A percentile compares a stretch with the other conserved stretches of the same genome.
Conservation (phyloP, 2,113 vertebrate species). For the Spea bombifrons region DNA sequence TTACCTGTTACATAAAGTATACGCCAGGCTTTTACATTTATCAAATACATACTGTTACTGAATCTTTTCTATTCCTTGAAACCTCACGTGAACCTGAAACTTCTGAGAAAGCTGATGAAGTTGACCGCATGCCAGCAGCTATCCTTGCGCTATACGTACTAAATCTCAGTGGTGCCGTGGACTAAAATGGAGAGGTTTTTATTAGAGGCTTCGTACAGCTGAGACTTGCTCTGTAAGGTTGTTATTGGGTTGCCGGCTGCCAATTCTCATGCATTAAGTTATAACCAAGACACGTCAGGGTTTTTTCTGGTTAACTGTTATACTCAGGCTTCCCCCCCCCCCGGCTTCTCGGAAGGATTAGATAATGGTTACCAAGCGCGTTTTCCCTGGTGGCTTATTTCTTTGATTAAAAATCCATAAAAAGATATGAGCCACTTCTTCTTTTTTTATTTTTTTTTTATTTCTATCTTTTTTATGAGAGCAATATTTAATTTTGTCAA, state of each 20-base stretch:
- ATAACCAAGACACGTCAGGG: constrained; percentile 48
- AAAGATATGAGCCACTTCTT: constrained; percentile 10
- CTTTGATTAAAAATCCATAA: constrained; percentile 41
- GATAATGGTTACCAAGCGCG: constrained; percentile 38
- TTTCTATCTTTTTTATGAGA: background rate
- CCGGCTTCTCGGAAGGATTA: constrained; percentile 44
- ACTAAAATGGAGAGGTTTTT: constrained; percentile 70
- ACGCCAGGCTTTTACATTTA: too few species aligned
- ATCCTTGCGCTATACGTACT: constrained; percentile 50
- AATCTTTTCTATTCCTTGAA: background rate
- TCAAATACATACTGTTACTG: background rate
- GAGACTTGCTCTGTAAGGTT: constrained; percentile 68
- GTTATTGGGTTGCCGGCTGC: constrained; percentile 60
- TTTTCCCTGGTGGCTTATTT: constrained; percentile 21
- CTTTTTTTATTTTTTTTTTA: background rate
- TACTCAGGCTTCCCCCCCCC: constrained; percentile 3
- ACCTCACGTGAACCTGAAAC: constrained; percentile 62
- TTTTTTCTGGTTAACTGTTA: constrained; percentile 44
- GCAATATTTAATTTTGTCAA: background rate
- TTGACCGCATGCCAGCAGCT: constrained; percentile 60
- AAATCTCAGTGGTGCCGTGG: constrained; percentile 65
- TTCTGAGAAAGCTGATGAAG: constrained; percentile 63
- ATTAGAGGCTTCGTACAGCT: constrained; percentile 71
- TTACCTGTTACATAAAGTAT: background rate
- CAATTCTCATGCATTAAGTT: constrained; percentile 59